Base-by-base conservation (phyloP, 2,797 vertebrate species). In the Ambastaia sidthimunki region DNA sequence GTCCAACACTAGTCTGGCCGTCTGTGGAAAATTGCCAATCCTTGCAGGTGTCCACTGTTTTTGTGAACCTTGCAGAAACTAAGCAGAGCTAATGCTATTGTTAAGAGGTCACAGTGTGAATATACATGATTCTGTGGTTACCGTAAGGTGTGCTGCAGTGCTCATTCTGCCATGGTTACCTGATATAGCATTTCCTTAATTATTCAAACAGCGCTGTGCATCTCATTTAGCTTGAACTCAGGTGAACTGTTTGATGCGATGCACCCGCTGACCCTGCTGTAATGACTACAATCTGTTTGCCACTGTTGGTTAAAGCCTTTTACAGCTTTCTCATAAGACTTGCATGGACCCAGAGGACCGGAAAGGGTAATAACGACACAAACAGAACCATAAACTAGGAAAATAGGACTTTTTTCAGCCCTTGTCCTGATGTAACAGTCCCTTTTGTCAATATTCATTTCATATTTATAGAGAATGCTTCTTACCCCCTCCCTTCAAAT, bases 201-300 rank as follows among this genome's bases (percentile, higher is more conserved):
- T 80, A 80, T 80, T 80, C 78, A 80, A 80, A 73, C 70, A 21
- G 78, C 23, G 62, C 70, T 80, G 70, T 23, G 50, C 70, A 80
- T 80, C 78, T 80, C 62, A 73, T 80, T 80, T 57, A 66, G 78
- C 37, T 73, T 80, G 70, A 80, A 80, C 78, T 80, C n/a, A 80
- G 78, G 78, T 80, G 62, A 73, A 67, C 78, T 44, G 70, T 67
- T 80, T 60, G n/a, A 73, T 44, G 48, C 13, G 3, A 37, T 59
- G 37, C 52, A 80, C 78, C 60, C 1, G 1, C 31, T 41, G 34
- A 65, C 62, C 31, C 62, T 3, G 31, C 62, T 65, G 34, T 65
- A 65, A 65, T 65, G 18, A 41, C 31, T 65, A 41, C 62, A 65
- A 65, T 41, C 31, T 65, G 62, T 65, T 65, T 65, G 34, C 62